Percentiles rank a stretch among this genome's conserved stretches.
These are phyloP conservation scores for Hedychridium roseum DNA, from an alignment of 2,888 invertebrate species.

Conservation along the genomic window DNA sequence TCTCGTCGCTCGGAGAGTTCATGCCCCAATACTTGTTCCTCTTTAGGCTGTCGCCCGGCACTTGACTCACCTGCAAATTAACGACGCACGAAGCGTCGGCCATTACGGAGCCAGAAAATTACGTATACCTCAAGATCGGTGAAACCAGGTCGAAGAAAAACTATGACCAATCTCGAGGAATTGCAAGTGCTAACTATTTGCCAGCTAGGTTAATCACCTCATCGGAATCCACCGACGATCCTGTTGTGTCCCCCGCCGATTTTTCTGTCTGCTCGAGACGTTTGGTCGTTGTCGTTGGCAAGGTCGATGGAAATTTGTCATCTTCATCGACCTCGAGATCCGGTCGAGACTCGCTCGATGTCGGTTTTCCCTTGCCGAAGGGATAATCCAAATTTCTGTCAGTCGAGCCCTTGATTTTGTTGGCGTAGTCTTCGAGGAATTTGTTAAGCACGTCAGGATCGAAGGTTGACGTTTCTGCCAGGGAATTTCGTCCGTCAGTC, in stretches of 20 bases:
- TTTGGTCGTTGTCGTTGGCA: slow-evolving; percentile 1
- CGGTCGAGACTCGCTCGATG: too few relatives aligned
- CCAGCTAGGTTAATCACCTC: background rate
- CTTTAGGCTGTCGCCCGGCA: slow-evolving; percentile 54
- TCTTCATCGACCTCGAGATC: slow-evolving; percentile 33
- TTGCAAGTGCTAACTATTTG: too few relatives aligned
- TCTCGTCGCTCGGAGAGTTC: slow-evolving; percentile 73
- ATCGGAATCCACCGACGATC: too few relatives aligned
- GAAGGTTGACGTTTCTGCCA: slow-evolving; percentile 60
- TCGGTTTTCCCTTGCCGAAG: slow-evolving; percentile 36
- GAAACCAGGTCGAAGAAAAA: too few relatives aligned
- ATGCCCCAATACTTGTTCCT: slow-evolving; percentile 60
- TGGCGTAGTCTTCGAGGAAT: slow-evolving; percentile 70
- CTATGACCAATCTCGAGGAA: too few relatives aligned
- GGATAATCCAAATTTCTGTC: slow-evolving; percentile 45
- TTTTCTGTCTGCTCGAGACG: too few relatives aligned
- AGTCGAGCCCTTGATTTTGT: slow-evolving; percentile 65
- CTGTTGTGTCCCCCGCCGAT: too few relatives aligned
- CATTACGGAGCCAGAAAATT: too few relatives aligned
- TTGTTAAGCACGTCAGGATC: slow-evolving; percentile 71
- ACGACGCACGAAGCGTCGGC: too few relatives aligned
- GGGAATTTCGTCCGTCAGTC: slow-evolving; percentile 43
- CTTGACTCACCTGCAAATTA: slow-evolving; percentile 34
- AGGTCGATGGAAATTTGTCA: slow-evolving; percentile 1
- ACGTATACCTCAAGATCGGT: background rate